Evolutionary conservation across 2,888 invertebrate genomes (phyloP).

Genomic region (Eumacrocentrus americanus): DNA sequence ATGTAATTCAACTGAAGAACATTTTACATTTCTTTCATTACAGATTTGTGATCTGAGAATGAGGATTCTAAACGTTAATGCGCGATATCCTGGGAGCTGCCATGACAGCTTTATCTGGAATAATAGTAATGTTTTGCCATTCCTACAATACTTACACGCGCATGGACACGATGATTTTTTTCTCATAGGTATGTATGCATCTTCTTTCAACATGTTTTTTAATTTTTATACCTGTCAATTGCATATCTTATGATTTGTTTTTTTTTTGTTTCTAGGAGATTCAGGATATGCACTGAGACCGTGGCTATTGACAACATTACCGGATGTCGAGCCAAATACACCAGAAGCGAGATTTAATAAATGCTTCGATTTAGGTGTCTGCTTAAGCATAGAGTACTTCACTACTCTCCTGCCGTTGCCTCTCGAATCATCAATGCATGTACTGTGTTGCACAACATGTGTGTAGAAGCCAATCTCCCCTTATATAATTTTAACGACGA

Average conservation of each 20-base stretch:
- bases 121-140: constrained; percentile 27
- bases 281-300: constrained; percentile 15
- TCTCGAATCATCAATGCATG: neutral
- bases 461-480: neutral
- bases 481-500: neutral
- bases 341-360: constrained; percentile 9
- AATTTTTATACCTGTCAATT: neutral
- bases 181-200: constrained; percentile 1
- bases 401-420: neutral
- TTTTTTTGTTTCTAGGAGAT: constrained; percentile 12
- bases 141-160: constrained; percentile 27
- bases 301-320: constrained; percentile 27
- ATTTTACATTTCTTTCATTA: too few relatives aligned
- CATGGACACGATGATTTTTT: constrained; percentile 20
- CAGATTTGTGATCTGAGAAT: constrained; percentile 32
- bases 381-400: constrained; percentile 16
- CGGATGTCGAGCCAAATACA: neutral
- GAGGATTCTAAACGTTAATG: constrained; percentile 33
- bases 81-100: constrained; percentile 36
- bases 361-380: constrained; percentile 18
- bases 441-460: neutral
- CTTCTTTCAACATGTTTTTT: neutral
- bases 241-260: neutral
- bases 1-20: neutral
- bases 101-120: constrained; percentile 39